Percentiles rank a stretch among this genome's conserved stretches.
phyloP scores from a whole-genome alignment of 2,888 invertebrate species.

The Eudasyphora cyanicolor region DNA sequence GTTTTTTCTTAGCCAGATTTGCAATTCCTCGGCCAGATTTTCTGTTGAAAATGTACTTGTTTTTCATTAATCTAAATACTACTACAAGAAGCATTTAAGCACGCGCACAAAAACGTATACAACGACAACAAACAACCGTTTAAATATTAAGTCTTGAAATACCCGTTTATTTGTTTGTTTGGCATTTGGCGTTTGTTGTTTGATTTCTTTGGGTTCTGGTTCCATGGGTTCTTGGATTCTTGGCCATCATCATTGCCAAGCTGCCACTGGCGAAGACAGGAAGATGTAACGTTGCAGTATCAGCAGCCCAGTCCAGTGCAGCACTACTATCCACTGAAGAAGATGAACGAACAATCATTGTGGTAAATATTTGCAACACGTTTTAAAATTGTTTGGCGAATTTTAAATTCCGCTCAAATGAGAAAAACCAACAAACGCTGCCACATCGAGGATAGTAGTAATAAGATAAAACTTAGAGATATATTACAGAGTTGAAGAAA shows the following conservation, averaged over 20 bases:
- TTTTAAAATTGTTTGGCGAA: background rate
- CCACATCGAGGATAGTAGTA: background rate
- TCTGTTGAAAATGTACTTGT: constrained; percentile 45
- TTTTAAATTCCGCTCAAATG: background rate
- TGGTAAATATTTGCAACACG: constrained; percentile 9
- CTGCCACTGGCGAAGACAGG: constrained; percentile 44
- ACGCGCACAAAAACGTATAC: constrained; percentile 50
- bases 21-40: background rate
- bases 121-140: constrained; percentile 56
- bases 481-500: background rate
- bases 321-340: background rate
- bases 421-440: background rate
- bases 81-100: constrained; percentile 56
- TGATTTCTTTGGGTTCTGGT: background rate
- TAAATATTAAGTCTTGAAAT: constrained; percentile 63
- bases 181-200: background rate
- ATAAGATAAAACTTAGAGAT: background rate
- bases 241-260: too few relatives aligned
- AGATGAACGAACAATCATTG: background rate
- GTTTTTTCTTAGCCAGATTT: background rate
- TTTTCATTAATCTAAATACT: constrained; percentile 57
- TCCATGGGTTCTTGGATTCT: constrained; percentile 38
- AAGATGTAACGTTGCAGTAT: constrained; percentile 32
- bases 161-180: constrained; percentile 21
- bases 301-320: background rate